These are phyloP conservation scores for Ispidina lecontei DNA, from an alignment of 2,797 vertebrate species.

Conservation along the genomic window DNA sequence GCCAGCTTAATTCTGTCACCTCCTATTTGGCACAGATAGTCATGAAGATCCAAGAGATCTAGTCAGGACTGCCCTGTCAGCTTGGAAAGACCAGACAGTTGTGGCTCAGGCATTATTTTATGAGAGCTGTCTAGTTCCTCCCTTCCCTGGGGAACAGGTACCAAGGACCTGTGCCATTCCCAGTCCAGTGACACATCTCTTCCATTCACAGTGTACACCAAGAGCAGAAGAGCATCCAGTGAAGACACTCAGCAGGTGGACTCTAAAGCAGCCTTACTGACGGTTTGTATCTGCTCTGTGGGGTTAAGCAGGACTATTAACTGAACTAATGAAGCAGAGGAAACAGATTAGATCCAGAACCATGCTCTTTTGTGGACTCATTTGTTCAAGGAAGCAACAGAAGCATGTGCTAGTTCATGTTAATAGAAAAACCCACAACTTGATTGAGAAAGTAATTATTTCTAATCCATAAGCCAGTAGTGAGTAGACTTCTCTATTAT, in stretches of 20 bases:
- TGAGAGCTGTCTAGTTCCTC: background rate
- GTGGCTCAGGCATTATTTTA: background rate
- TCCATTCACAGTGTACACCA: constrained; percentile 78
- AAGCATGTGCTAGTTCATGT: background rate
- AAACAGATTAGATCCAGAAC: background rate
- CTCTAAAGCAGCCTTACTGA: constrained; percentile 83
- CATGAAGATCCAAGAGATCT: background rate
- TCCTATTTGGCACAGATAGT: background rate
- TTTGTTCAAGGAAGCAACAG: background rate
- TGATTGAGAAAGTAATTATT: background rate
- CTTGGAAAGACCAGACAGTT: background rate
- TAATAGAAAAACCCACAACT: background rate
- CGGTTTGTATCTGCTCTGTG: constrained; percentile 78
- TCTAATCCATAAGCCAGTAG: background rate
- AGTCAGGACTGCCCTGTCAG: background rate
- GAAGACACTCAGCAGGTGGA: constrained; percentile 88
- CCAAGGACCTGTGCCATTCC: background rate
- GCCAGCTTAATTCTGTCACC: background rate
- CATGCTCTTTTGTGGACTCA: background rate
- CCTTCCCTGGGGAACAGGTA: background rate
- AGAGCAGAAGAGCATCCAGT: constrained; percentile 78
- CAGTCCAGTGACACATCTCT: background rate
- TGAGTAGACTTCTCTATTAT: background rate
- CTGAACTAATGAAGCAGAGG: background rate
- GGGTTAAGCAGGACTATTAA: background rate